phyloP scores from a whole-genome alignment of 1,140 invertebrate species.

The Drosophila sp. region DNA sequence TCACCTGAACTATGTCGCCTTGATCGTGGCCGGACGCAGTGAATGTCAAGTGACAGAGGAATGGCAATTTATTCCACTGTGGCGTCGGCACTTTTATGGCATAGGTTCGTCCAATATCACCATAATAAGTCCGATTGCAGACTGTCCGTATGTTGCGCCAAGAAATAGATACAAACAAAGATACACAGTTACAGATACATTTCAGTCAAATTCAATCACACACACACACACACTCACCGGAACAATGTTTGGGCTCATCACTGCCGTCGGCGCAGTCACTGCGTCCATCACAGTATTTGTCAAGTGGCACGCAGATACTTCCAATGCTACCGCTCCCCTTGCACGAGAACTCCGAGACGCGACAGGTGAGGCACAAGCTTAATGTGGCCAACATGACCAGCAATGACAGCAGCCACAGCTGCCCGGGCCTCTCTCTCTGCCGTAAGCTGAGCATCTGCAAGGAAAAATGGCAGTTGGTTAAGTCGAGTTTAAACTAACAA shows the following conservation, averaged over 20 bases:
- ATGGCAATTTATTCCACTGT: constrained; percentile 89
- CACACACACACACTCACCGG: constrained; percentile 86
- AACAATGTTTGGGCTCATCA: constrained; percentile 93
- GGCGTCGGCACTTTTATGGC: constrained; percentile 89
- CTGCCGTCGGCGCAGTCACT: constrained; percentile 93
- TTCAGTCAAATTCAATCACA: neutral
- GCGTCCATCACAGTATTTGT: constrained; percentile 93
- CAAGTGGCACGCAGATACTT: constrained; percentile 90
- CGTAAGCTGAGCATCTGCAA: constrained; percentile 30
- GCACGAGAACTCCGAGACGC: constrained; percentile 93
- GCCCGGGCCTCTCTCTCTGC: neutral
- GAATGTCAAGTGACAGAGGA: constrained; percentile 94
- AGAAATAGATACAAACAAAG: constrained; percentile 15
- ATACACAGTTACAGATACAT: constrained; percentile 10
- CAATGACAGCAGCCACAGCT: constrained; percentile 41
- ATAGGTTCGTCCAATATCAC: constrained; percentile 93
- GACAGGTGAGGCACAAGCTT: constrained; percentile 85
- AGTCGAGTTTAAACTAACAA: neutral
- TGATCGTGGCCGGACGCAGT: constrained; percentile 93
- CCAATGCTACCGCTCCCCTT: constrained; percentile 88
- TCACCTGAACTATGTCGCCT: constrained; percentile 93
- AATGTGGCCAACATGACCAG: constrained; percentile 58
- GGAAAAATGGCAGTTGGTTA: neutral
- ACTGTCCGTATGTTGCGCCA: constrained; percentile 84
- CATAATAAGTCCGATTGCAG: constrained; percentile 95